Base-by-base conservation (phyloP, 2,113 vertebrate species). In the Ovis aries region DNA sequence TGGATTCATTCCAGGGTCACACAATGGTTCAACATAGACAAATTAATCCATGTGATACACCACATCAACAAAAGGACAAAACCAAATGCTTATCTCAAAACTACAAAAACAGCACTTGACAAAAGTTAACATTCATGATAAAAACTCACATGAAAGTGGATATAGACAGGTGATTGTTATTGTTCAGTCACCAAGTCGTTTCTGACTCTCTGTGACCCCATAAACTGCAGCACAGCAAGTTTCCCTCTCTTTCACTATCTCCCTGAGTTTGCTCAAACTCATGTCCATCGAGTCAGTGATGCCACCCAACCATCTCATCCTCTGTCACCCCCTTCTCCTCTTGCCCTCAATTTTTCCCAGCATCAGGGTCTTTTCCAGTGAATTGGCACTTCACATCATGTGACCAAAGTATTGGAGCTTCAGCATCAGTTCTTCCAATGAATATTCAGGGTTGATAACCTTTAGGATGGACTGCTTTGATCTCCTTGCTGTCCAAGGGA, bases 331-430 rank as follows among this genome's bases (percentile, higher is more conserved):
- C 16, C 33, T 67, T 67, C 62, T 67, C 33, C 33, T n/a, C 62
- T 67, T 67, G 33, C 7, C 33, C 33, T n/a, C 62, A 67, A 67
- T 67, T 67, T 62, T 67, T 67, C 33, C 7, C 33, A n/a, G 7
- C 62, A 67, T 67, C 33, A 67, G 62, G 33, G 62, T 67, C 62
- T n/a, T 67, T 67, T 67, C 62, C 33, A n/a, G 15, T 67, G 33
- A 67, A 67, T 67, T 0, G 0, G 33, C 16, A 67, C 16, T 67
- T 67, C 7, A 4, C 3, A n/a, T 67, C 33, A n/a, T n/a, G 33
- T 67, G 33, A 8, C 33, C 62, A 19, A 67, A 67, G 33, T 67
- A 67, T 67, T 67, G 62, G 62, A 67, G 33, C 15, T 67, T n/a
- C 62, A 67, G 33, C 62, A 67, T n/a, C 62, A 67, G 33, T 67